Evolutionary conservation across 2,888 invertebrate species (phyloP).

Genomic region (Cheilosia scutellata): DNA sequence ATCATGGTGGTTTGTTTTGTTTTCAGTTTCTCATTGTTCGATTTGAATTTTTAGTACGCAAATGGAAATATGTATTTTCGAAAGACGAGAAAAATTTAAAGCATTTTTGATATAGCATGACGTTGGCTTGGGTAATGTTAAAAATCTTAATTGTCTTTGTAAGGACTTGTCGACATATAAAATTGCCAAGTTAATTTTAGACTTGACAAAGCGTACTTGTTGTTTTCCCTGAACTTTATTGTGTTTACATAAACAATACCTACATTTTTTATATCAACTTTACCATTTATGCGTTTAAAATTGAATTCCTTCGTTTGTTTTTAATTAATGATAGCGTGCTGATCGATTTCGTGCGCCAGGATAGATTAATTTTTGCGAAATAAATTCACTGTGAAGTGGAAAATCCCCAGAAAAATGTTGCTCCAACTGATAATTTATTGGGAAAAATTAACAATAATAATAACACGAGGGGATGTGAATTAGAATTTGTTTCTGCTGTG

Average conservation of each 20-base stretch:
- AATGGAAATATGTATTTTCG: not conserved
- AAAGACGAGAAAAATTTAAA: not conserved
- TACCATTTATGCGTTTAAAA: not conserved
- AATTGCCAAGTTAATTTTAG: too few species aligned
- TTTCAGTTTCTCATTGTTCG: not conserved
- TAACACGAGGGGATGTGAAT: not conserved
- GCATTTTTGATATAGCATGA: not conserved
- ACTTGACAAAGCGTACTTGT: not conserved
- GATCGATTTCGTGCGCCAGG: conserved; percentile 22
- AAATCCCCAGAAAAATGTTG: not conserved
- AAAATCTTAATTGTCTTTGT: not conserved
- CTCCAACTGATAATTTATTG: not conserved
- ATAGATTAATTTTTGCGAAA: conserved; percentile 1
- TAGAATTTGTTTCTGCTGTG: not conserved
- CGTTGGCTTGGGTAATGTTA: not conserved
- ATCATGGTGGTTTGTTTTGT: too few species aligned
- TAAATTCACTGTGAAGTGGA: not conserved
- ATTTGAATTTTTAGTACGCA: not conserved
- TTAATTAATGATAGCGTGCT: conserved; percentile 17
- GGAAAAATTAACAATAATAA: not conserved
- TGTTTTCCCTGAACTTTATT: not conserved
- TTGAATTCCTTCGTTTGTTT: not conserved
- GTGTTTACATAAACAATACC: too few species aligned
- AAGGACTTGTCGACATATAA: not conserved
- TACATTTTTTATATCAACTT: not conserved